Base-by-base conservation (phyloP, 2,113 vertebrate genomes). In the Myrmecophaga tridactyla region DNA sequence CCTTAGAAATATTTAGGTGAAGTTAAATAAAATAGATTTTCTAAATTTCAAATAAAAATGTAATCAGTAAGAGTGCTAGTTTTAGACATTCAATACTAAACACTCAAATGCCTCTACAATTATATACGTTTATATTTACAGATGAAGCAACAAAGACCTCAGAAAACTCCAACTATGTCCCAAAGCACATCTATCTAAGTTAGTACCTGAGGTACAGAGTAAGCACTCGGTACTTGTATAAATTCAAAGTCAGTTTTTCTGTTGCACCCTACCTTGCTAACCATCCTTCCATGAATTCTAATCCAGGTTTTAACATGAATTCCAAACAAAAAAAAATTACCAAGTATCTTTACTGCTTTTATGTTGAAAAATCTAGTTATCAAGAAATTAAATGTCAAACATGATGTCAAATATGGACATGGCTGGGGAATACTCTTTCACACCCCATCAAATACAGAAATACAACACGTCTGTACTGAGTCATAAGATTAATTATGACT, bases 301-400 rank as follows among this genome's bases (percentile, higher is more conserved):
- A 84, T 84, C 51, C 41, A 77, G 29, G 41, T 69, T 88, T 92
- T 73, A 58, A 6, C 17, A 72, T 67, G 48, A 92, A 96, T 75
- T 80, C 34, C 18, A 75, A 29, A 77, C 13, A 53, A 77, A 94
- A 63, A 73, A 85, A 86, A 92, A 65, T 90, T 73, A 25, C 43
- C 1, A 39, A n/a, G 43, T 92, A 90, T 92, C 76, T 46, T 21
- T 36, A 91, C 23, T 86, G 65, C 2, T 25, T 90, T 88, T 91
- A 62, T 46, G 18, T 8, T 96, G 2, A 78, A 94, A 86, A 91
- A 63, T 75, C n/a, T 69, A 85, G 67, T 51, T 65, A 84, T 4
- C n/a, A 94, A 86, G 75, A 91, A 58, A n/a, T 63, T 81, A 63
- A 89, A 65, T 92, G 25, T 69, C 53, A 86, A 93, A 87, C 69